Conservation (phyloP, 2,888 invertebrate genomes). For the Pyrgus malvae region DNA sequence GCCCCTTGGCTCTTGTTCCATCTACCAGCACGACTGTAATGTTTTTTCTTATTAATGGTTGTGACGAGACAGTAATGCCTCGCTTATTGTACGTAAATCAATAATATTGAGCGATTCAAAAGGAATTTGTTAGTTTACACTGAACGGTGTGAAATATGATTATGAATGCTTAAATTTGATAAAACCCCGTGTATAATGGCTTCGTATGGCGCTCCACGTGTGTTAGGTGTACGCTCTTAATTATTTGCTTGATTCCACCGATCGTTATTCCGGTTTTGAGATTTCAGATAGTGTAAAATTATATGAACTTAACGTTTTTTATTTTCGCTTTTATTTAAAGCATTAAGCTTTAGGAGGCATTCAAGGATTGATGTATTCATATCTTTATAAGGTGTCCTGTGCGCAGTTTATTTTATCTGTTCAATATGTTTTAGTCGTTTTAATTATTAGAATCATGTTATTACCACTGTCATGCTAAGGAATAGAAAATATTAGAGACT, state of each 20-base stretch:
- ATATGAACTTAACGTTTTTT: constrained; percentile 10
- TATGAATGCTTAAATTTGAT: constrained; percentile 1
- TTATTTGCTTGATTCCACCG: constrained; percentile 13
- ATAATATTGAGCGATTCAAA: too few species aligned
- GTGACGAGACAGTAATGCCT: too few species aligned
- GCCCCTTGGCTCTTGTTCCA: constrained; percentile 42
- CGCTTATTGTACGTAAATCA: too few species aligned
- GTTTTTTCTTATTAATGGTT: neutral
- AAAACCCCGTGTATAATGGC: neutral
- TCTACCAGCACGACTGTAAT: neutral
- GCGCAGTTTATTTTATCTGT: too few species aligned
- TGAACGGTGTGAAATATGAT: neutral
- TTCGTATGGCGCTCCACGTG: constrained; percentile 4
- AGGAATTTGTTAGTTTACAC: neutral
- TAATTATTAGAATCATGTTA: too few species aligned
- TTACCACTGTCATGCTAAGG: too few species aligned
- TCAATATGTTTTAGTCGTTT: neutral
- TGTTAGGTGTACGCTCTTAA: constrained; percentile 5
- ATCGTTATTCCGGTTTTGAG: constrained; percentile 20
- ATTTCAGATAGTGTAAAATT: constrained; percentile 11
- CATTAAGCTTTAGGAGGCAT: neutral
- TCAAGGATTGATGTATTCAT: constrained; percentile 1
- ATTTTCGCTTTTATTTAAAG: neutral
- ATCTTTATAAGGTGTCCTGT: neutral
- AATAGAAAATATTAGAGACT: too few species aligned